A percentile compares a stretch with the other conserved stretches of the same genome.
Conservation (phyloP, 2,113 vertebrate genomes). For the Eptesicus fuscus region DNA sequence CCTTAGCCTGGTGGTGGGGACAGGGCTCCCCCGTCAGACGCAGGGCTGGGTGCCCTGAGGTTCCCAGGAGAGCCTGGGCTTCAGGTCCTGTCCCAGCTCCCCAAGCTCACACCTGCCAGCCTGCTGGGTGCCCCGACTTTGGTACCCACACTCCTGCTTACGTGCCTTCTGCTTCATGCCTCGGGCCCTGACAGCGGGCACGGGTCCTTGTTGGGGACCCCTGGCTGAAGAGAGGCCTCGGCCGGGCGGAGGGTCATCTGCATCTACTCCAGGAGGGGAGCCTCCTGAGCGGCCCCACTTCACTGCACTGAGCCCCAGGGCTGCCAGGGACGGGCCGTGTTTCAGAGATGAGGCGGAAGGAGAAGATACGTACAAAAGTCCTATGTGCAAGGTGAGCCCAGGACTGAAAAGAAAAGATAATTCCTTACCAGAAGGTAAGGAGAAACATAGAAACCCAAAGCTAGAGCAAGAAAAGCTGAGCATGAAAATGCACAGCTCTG, state of each 20-base stretch:
- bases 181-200: too few relatives aligned
- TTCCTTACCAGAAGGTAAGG: not conserved
- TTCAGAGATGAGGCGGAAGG: not conserved
- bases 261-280: not conserved
- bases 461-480: not conserved
- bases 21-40: not conserved
- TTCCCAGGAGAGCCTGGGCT: not conserved
- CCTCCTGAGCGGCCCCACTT: not conserved
- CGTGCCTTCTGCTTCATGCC: not conserved
- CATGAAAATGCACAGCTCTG: not conserved
- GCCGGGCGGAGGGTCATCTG: not conserved
- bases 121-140: not conserved
- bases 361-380: not conserved
- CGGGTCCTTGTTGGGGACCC: not conserved
- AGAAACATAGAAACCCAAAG: not conserved
- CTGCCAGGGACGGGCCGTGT: not conserved
- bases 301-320: not conserved
- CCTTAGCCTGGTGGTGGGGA: rapidly evolving
- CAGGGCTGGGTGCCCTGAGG: not conserved
- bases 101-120: rapidly evolving
- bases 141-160: not conserved
- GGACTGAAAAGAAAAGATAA: not conserved
- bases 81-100: not conserved
- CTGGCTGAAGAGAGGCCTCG: not conserved
- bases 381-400: not conserved